phyloP scores from a whole-genome alignment of 2,113 vertebrate species.

The Microtus pennsylvanicus region DNA sequence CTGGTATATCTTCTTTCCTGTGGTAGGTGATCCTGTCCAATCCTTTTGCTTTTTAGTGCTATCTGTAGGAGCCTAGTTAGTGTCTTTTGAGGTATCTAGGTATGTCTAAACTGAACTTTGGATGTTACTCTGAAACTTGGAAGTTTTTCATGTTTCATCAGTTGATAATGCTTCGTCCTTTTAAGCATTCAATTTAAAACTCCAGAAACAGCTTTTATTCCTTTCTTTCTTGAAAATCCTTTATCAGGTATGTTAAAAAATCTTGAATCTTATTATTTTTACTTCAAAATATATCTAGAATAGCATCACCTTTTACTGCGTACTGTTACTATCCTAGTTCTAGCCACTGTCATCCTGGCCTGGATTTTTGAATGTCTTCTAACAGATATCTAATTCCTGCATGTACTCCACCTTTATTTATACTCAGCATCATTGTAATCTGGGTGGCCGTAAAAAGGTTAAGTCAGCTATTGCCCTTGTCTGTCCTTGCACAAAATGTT shows the following conservation, averaged over 20 bases:
- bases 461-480: neutral
- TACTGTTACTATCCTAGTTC: neutral
- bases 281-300: slow-evolving; percentile 37
- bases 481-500: neutral
- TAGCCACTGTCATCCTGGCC: neutral
- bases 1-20: neutral
- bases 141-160: neutral
- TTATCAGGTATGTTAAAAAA: neutral
- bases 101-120: neutral
- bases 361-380: neutral
- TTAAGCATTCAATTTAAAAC: neutral
- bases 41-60: slow-evolving; percentile 12
- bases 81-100: neutral
- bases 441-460: neutral
- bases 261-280: neutral
- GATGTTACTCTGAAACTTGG: neutral
- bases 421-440: neutral
- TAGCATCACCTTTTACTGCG: neutral
- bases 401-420: neutral
- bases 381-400: neutral
- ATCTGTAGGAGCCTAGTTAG: slow-evolving; percentile 2
- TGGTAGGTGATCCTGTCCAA: neutral
- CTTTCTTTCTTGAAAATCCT: neutral
- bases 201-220: neutral
- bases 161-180: neutral